phyloP scores from a whole-genome alignment of 2,797 vertebrate genomes.

The Lagocephalus sceleratus region DNA sequence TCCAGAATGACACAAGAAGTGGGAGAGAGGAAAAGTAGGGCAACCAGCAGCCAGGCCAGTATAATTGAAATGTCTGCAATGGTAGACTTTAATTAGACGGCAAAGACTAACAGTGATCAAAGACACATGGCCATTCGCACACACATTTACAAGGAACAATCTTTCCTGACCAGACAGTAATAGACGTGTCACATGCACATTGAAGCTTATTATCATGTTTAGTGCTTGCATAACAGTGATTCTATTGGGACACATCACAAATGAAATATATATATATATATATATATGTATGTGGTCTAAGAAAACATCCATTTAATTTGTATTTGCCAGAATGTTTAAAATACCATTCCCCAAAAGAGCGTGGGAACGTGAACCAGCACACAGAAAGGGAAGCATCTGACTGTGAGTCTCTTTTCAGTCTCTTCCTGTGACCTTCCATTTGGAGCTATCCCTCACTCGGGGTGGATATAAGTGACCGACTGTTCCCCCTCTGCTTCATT shows the following conservation, averaged over 20 bases:
- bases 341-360: constrained; percentile 20
- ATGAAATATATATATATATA: not conserved
- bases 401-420: constrained; percentile 15
- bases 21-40: constrained; percentile 8
- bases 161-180: no score
- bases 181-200: no score
- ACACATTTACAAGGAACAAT: no score
- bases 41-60: not conserved
- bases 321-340: constrained; percentile 33
- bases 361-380: constrained; percentile 38
- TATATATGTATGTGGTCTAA: constrained; percentile 2
- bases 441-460: constrained; percentile 25
- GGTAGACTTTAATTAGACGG: not conserved
- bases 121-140: not conserved
- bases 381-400: constrained; percentile 14
- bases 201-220: no score
- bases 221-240: no score
- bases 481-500: constrained; percentile 3
- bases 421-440: constrained; percentile 45
- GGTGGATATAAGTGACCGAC: constrained; percentile 13
- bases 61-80: not conserved
- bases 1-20: constrained; percentile 35
- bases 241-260: no score
- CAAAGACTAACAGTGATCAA: not conserved
- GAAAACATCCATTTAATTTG: constrained; percentile 34